Conservation (phyloP, 2,888 invertebrate genomes). For the Drosophila anomalata region DNA sequence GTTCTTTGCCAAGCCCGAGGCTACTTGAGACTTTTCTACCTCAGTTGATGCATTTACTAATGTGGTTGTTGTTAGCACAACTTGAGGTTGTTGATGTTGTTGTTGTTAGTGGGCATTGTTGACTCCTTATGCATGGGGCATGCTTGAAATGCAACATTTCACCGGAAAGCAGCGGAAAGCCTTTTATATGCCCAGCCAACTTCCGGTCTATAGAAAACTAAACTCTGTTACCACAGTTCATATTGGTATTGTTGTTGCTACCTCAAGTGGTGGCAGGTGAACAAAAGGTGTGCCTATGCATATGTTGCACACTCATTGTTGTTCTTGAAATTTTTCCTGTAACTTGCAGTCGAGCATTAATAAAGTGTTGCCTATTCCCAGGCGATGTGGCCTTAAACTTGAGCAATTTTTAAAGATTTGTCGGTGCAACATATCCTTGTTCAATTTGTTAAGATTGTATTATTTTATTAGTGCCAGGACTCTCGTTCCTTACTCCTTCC, state of each 20-base stretch:
- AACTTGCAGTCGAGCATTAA: slow-evolving; percentile 49
- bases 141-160: slow-evolving; percentile 75
- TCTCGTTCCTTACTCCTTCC: neutral
- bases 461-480: too few relatives aligned
- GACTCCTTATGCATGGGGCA: slow-evolving; percentile 63
- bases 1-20: slow-evolving; percentile 19
- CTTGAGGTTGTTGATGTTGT: slow-evolving; percentile 30
- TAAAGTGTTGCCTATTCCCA: slow-evolving; percentile 54
- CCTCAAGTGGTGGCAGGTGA: slow-evolving; percentile 58
- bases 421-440: neutral
- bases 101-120: slow-evolving; percentile 54
- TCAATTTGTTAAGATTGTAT: too few relatives aligned
- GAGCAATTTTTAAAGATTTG: slow-evolving; percentile 18
- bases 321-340: slow-evolving; percentile 8
- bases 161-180: slow-evolving; percentile 75
- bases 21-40: slow-evolving; percentile 28
- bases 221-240: slow-evolving; percentile 49
- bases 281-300: slow-evolving; percentile 66
- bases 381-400: slow-evolving; percentile 65
- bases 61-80: slow-evolving; percentile 6
- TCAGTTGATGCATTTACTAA: slow-evolving; percentile 23
- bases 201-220: slow-evolving; percentile 73
- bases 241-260: slow-evolving; percentile 35
- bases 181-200: slow-evolving; percentile 70
- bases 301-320: slow-evolving; percentile 56